These are phyloP conservation scores for Musca domestica DNA, from an alignment of 1,140 invertebrate genomes.

Conservation along the genomic window DNA sequence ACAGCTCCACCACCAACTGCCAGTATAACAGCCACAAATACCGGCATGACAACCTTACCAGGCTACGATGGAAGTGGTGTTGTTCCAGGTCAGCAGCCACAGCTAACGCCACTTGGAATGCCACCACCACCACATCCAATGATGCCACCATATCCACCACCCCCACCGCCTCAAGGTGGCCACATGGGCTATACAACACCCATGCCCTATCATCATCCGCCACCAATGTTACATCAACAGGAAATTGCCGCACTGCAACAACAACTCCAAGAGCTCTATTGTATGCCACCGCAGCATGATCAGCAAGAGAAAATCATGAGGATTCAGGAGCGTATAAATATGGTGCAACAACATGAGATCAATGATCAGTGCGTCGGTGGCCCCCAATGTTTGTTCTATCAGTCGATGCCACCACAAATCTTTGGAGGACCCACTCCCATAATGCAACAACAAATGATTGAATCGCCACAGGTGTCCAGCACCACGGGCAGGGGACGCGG, in stretches of 20 bases:
- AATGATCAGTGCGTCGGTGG: constrained; percentile 79
- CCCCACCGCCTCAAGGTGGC: not conserved
- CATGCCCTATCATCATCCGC: constrained; percentile 51
- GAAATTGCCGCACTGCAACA: constrained; percentile 82
- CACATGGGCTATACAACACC: not conserved
- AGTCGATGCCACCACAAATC: constrained; percentile 62
- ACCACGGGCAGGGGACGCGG: constrained; percentile 74
- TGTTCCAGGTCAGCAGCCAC: constrained; percentile 18
- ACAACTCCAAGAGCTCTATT: constrained; percentile 88
- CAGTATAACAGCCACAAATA: constrained; percentile 7
- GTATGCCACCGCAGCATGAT: constrained; percentile 83
- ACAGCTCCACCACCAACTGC: constrained; percentile 4
- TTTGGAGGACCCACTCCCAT: constrained; percentile 37
- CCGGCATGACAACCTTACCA: not conserved
- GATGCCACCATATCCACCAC: constrained; percentile 38
- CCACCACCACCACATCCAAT: constrained; percentile 35
- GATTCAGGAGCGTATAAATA: constrained; percentile 78
- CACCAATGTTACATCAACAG: constrained; percentile 72
- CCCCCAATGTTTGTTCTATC: constrained; percentile 73
- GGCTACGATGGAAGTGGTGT: not conserved
- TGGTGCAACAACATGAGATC: constrained; percentile 78
- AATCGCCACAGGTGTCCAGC: constrained; percentile 77
- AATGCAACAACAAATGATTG: constrained; percentile 61
- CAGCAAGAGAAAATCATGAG: constrained; percentile 84
- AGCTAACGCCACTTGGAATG: constrained; percentile 35